Base-by-base conservation (phyloP, 2,797 vertebrate genomes). In the Melanogrammus aeglefinus region DNA sequence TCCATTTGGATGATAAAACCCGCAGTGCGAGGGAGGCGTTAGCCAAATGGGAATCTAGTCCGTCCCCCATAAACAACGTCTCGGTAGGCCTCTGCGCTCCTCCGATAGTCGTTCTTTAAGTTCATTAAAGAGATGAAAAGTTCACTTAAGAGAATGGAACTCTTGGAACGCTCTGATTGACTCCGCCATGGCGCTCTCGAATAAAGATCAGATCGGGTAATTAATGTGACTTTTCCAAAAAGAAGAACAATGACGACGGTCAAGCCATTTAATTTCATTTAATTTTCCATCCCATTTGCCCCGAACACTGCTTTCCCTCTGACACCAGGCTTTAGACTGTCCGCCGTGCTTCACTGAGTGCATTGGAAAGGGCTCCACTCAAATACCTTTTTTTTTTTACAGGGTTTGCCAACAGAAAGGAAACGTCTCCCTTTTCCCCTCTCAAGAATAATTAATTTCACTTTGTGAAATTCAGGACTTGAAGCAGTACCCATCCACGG, bases 251-350 rank as follows among this genome's bases (percentile, higher is more conserved):
- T 97, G 95, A n/a, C 88, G 91, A 91, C 94, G 95, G 96, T 97
- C 96, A 97, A 95, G 95, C 96, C 96, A 96, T 98, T 97, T 97
- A 94, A 97, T 97, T 96, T 98, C 95, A 97, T 97, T 98, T 96
- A 95, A 97, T 98, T 97, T 97, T 98, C 96, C 96, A 96, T 97
- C 96, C 96, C 96, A 98, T 98, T 98, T 96, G 94, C 95, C 95
- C 87, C 93, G 94, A 95, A 96, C 95, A 92, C 94, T 95, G 94
- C 94, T 93, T 95, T 96, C 95, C 91, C 93, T 94, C 92, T 94
- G 95, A 96, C 95, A 95, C 93, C 86, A 92, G 93, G 94, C 85
- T 94, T 95, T 96, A 96, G 93, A 96, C 90, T 87, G 91, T 91
- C 92, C 88, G 89, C 92, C 93, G 93, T 95, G 94, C 94, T 94